Evolutionary conservation across 2,888 invertebrate species (phyloP), one percentile per base, ranked within the genome.

Genomic region (Geotrupes spiniger): DNA sequence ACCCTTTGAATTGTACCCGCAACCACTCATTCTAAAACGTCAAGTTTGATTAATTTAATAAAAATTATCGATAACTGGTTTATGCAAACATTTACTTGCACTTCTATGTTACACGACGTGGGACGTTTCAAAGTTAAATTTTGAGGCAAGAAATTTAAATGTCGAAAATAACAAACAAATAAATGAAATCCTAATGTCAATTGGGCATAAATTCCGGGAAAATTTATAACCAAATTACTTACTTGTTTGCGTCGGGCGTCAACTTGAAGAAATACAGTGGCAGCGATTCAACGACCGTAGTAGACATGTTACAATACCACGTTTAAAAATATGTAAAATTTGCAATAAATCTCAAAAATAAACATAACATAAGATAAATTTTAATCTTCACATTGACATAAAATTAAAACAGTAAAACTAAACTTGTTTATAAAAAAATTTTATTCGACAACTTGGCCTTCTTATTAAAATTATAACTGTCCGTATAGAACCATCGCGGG

Each of bases 401-500:
- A 25, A 27, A 40, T 6, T 36, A 21, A 31, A 28, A 25, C 28
- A 42, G 48, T 49, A 11, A 12, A 38, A 38, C 38, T 38, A 38
- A 38, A 21, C n/a, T 38, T 38, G 38, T 38, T 38, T 38, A 11
- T 33, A 6, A 4, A 21, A 21, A 4, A 6, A 4, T 21, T 26
- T 42, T 36, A 10, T 10, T 25, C 41, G 25, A 40, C 29, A 40
- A 33, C 42, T 25, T 25, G 26, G 49, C 10, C 42, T 40, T 36
- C 31, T 36, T 36, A 29, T 36, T 39, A 27, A 17, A 31, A 36
- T 40, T 39, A 41, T 11, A 47, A 17, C 33, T 58, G 52, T 9
- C 58, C 57, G 54, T 53, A 48, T 39, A 62, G 50, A 36, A 63
- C 36, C 41, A 63, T 49, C 15, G 46, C 43, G 4, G 59, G 46